Evolutionary conservation across 37 sponge, comb jelly and placozoan species (phyloP).

Genomic region (Chondrosia reniformis): DNA sequence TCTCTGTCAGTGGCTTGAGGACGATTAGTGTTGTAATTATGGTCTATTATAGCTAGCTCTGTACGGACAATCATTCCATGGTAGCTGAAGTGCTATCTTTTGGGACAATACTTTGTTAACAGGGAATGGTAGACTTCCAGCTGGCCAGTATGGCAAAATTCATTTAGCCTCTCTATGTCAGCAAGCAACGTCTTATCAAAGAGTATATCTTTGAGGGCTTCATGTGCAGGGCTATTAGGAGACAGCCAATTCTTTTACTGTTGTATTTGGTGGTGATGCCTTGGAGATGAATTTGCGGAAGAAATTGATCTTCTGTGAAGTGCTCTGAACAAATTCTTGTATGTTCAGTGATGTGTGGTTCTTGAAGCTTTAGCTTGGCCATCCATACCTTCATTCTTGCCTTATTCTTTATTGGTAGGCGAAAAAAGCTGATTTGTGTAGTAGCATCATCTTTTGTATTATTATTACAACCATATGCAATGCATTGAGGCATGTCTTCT

Average conservation of each 20-base stretch:
- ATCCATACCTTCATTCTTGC: no score
- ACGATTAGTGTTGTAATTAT: constrained; percentile 11
- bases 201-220: not conserved
- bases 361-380: no score
- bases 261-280: no score
- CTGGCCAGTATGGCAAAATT: constrained; percentile 9
- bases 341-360: no score
- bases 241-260: constrained; percentile 10
- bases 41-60: constrained; percentile 10
- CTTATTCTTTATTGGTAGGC: no score
- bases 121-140: constrained; percentile 19
- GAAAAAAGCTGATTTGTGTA: no score
- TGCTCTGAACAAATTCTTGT: no score
- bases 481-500: no score
- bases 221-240: not conserved
- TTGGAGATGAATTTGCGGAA: no score
- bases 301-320: no score
- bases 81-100: constrained; percentile 25
- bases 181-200: not conserved
- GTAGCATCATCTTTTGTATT: no score
- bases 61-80: constrained; percentile 15
- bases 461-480: no score
- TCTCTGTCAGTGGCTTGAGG: not conserved
- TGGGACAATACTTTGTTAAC: constrained; percentile 21
- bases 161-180: not conserved